Evolutionary conservation across 1,140 invertebrate genomes (phyloP).

Genomic region (Drosophila yakuba): DNA sequence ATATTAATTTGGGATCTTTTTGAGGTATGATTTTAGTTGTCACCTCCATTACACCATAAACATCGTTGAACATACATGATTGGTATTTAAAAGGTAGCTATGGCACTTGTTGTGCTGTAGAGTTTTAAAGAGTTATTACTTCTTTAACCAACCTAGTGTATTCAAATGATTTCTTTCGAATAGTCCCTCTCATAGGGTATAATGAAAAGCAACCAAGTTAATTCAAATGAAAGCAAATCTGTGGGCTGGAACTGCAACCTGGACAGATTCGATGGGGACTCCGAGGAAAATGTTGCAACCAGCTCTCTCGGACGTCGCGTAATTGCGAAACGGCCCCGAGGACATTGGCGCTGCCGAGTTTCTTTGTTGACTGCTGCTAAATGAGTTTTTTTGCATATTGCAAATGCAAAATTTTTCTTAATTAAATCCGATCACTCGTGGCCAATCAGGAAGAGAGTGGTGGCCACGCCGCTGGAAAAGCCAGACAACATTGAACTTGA

Average conservation of each 20-base stretch:
- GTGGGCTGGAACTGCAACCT: conserved; percentile 40
- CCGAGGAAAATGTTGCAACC: conserved; percentile 60
- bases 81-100: too few species aligned
- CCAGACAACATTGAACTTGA: conserved; percentile 74
- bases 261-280: conserved; percentile 17
- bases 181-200: neutral
- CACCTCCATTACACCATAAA: too few species aligned
- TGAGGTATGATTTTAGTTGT: too few species aligned
- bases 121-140: neutral
- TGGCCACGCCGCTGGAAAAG: conserved; percentile 45
- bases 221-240: conserved; percentile 73
- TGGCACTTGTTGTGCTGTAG: too few species aligned
- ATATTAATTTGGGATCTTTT: too few species aligned
- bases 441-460: conserved; percentile 53
- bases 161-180: neutral
- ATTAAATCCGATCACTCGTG: conserved; percentile 57
- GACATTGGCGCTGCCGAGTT: conserved; percentile 34
- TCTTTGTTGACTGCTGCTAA: conserved; percentile 18
- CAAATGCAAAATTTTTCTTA: conserved; percentile 43
- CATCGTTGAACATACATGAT: too few species aligned
- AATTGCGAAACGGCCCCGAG: conserved; percentile 72
- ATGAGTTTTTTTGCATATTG: conserved; percentile 52
- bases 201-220: conserved; percentile 41
- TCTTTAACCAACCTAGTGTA: neutral
- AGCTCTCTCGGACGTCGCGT: conserved; percentile 40